These are phyloP conservation scores for Macaca nemestrina DNA, from an alignment of 2,113 vertebrate genomes.

Conservation along the genomic window DNA sequence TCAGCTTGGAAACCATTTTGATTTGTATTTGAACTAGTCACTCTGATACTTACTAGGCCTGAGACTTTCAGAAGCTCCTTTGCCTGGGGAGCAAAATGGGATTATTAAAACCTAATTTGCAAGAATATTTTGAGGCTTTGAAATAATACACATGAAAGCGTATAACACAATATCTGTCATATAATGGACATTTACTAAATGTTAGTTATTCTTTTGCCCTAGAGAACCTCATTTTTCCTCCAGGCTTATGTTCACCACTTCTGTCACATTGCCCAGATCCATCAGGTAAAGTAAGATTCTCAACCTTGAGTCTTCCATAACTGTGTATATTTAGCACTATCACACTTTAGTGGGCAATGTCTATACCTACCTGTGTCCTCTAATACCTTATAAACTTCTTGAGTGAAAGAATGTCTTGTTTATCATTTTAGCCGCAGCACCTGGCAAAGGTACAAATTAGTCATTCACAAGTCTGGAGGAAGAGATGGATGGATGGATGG, in stretches of 20 bases:
- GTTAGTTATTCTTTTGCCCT: background rate
- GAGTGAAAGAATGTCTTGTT: background rate
- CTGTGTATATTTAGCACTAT: background rate
- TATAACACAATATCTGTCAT: background rate
- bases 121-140: background rate
- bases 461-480: background rate
- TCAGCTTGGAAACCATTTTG: background rate
- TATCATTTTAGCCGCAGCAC: background rate
- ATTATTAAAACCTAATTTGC: slow-evolving; percentile 10
- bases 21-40: background rate
- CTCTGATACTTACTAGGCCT: background rate
- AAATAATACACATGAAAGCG: background rate
- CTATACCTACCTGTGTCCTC: background rate
- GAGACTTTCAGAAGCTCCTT: background rate
- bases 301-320: background rate
- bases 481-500: background rate
- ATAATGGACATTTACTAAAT: background rate
- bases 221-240: background rate
- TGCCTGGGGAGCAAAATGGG: background rate
- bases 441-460: background rate
- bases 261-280: background rate
- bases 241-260: background rate
- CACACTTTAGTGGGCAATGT: background rate
- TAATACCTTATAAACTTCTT: background rate
- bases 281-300: background rate